Percentiles rank a stretch among this genome's conserved stretches.
Evolutionary conservation across 2,113 vertebrate genomes (phyloP).

Genomic region (Aramus guarauna): DNA sequence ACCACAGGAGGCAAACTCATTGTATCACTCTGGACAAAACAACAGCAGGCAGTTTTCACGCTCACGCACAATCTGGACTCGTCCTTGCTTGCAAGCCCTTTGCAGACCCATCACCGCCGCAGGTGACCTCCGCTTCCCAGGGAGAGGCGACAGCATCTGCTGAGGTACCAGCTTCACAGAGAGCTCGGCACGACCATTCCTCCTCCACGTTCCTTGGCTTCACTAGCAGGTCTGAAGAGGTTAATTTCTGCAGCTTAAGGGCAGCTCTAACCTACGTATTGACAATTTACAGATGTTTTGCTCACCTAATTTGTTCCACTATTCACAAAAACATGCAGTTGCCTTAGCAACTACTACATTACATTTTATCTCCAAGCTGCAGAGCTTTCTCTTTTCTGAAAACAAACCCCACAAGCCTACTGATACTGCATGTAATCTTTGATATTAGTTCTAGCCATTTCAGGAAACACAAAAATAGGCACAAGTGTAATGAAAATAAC

Average conservation of each 20-base stretch:
- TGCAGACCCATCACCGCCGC: neutral
- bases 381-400: constrained; percentile 60
- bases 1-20: rapidly evolving
- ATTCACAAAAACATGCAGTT: constrained; percentile 67
- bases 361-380: constrained; percentile 72
- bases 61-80: neutral
- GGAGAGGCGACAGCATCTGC: neutral
- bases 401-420: constrained; percentile 40
- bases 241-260: constrained; percentile 31
- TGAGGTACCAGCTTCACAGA: neutral
- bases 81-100: neutral
- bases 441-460: constrained; percentile 24
- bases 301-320: constrained; percentile 75
- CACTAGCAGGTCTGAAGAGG: neutral
- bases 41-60: neutral
- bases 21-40: rapidly evolving
- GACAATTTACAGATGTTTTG: constrained; percentile 71
- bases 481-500: neutral
- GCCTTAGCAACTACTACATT: constrained; percentile 75
- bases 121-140: rapidly evolving
- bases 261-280: constrained; percentile 27
- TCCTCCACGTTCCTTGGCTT: neutral
- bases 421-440: constrained; percentile 28
- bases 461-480: constrained; percentile 5
- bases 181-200: neutral